Evolutionary conservation across 2,888 invertebrate genomes (phyloP).

Genomic region (Lapara coniferarum): DNA sequence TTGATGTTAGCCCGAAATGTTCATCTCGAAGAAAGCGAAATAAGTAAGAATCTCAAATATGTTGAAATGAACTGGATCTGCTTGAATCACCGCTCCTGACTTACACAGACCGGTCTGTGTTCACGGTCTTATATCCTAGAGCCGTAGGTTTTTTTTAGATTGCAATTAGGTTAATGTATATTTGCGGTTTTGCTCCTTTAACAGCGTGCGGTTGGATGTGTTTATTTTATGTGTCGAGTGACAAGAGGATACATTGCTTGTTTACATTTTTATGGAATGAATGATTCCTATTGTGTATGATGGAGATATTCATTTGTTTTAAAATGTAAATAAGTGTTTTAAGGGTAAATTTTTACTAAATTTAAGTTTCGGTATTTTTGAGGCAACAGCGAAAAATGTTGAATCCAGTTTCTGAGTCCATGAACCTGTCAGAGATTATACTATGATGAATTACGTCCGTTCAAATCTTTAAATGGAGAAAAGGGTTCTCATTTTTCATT

Average conservation of each 20-base stretch:
- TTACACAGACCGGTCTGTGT: conserved; percentile 39
- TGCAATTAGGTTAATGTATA: conserved; percentile 18
- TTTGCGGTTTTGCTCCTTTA: background rate
- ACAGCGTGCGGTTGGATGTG: background rate
- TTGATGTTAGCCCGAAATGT: conserved; percentile 24
- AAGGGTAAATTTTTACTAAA: too few relatives aligned
- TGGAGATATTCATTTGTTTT: background rate
- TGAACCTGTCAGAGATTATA: too few relatives aligned
- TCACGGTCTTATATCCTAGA: conserved; percentile 23
- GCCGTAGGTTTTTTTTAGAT: conserved; percentile 6
- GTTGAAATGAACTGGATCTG: conserved; percentile 37
- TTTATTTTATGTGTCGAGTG: background rate
- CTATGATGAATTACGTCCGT: too few relatives aligned
- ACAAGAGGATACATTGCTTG: background rate
- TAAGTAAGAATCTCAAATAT: conserved; percentile 33
- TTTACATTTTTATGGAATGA: background rate
- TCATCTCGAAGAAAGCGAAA: conserved; percentile 22
- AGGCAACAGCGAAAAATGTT: too few relatives aligned
- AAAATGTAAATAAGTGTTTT: too few relatives aligned
- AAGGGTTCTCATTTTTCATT: too few relatives aligned
- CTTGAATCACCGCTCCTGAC: conserved; percentile 49
- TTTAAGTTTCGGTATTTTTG: too few relatives aligned
- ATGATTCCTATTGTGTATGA: background rate
- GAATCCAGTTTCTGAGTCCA: too few relatives aligned
- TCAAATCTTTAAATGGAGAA: too few relatives aligned